Evolutionary conservation across 2,113 vertebrate genomes (phyloP), one percentile per base, ranked within the genome.

Genomic region (Ancistrus triradiatus): DNA sequence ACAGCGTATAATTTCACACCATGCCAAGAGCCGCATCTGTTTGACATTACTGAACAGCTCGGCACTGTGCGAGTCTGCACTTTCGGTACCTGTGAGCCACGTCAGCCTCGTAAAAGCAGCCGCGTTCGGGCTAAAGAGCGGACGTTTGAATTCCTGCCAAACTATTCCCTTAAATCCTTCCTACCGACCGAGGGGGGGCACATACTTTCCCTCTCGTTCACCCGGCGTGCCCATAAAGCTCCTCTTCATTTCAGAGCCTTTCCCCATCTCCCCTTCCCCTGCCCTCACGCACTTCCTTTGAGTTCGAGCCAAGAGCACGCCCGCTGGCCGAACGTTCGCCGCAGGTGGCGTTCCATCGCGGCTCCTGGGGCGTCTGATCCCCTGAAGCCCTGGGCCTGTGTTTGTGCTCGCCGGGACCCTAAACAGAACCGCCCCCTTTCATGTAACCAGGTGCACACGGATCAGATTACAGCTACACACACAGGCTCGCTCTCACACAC

Each of bases 371-470:
- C 1, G 21, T 44, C 27, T 50, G 42, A 53, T 74, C 63, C 59
- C 59, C 53, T n/a, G 43, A 66, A 68, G 64, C 58, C 66, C 47
- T 49, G 70, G n/a, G 48, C 31, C 53, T 28, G 66, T 63, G 28
- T 63, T 63, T 70, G 58, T 37, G 31, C 59, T 63, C 25, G 42
- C n/a, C 64, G 44, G 66, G 49, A 64, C 69, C 74, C 72, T 66
- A 66, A 66, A 66, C 64, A 66, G 53, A 66, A 59, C 64, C 64
- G 53, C 64, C 59, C 52, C 58, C 61, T 70, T 58, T 66, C 53
- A 66, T 51, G 53, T 43, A 53, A 62, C 80, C 83, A 83, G 80
- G 81, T 86, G 78, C 47, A 9, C 33, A 1, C 47, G 35, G 35
- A 38, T 38, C 35, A 38, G 35, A 38, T 38, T 38, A 38, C 2